Evolutionary conservation across 2,888 invertebrate species (phyloP), one percentile per base, ranked within the genome.

Genomic region (Lasioglossum villosulum): DNA sequence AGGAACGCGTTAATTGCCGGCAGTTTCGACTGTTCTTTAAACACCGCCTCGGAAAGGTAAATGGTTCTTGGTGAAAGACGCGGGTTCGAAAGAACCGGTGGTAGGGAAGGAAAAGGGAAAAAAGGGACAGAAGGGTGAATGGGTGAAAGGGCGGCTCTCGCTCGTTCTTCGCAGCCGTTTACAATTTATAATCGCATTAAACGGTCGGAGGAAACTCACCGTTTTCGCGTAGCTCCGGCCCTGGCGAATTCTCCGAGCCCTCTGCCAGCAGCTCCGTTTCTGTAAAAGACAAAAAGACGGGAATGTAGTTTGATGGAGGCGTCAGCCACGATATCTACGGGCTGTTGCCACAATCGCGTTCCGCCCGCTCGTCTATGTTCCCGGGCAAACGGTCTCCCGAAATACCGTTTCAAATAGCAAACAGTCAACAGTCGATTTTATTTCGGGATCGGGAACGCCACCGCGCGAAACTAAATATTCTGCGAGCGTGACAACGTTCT

Each of bases 181-280:
- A 91, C 90, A 90, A 92, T 92, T 91, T 92, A 90, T 89, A 92
- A 93, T 91, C 88, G 90, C 86, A 92, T 91, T 90, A 88, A 80
- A 86, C 56, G 83, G 75, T 39, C 76, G 84, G 75, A 80, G 79
- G 73, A 81, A 90, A 91, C 92, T 92, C 83, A 91, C 92, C 86
- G 88, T 59, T 86, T 82, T 52, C 84, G 75, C 86, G 86, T 70
- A 78, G 72, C 80, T 84, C 82, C 78, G 82, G 73, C 52, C 23
- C 23, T 23, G 10, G 52, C 52, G 52, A 23, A 52, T 52, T 8
- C 66, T 74, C 76, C 82, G 83, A 85, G 75, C 86, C 66, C 83
- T 78, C 72, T 77, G 81, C 70, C 78, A 78, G 83, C 76, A 75
- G 82, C 71, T 84, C 75, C 42, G 30, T 75, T 75, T 89, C 89